Evolutionary conservation across 1,140 invertebrate genomes (phyloP).

Genomic region (Drosophila leontia): DNA sequence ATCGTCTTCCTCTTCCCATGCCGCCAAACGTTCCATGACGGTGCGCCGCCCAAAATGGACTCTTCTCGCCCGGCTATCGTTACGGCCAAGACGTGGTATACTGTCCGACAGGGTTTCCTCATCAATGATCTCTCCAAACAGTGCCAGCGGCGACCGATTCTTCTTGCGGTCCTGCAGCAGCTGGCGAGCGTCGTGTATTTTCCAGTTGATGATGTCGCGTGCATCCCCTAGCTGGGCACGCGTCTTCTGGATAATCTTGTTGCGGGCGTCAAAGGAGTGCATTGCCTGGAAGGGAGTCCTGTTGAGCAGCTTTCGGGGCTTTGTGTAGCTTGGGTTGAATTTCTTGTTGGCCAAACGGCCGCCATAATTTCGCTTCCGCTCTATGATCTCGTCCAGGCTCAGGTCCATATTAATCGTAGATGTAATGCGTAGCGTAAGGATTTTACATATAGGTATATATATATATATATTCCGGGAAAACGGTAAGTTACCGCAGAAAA

Average conservation of each 20-base stretch:
- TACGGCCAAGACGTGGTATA: conserved; percentile 67
- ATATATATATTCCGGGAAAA: neutral
- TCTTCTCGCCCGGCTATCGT: conserved; percentile 10
- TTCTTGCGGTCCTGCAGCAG: conserved; percentile 85
- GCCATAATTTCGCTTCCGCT: conserved; percentile 53
- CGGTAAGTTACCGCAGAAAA: neutral
- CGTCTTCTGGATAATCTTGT: conserved; percentile 90
- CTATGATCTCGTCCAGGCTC: conserved; percentile 69
- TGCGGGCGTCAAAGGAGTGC: conserved; percentile 87
- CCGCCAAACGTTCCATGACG: conserved; percentile 41
- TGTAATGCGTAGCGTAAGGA: neutral
- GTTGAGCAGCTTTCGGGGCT: conserved; percentile 35
- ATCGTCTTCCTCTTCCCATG: conserved; percentile 37
- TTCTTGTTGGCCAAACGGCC: conserved; percentile 45
- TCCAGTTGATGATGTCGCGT: conserved; percentile 89
- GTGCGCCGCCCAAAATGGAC: conserved; percentile 50
- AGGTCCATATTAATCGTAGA: conserved; percentile 55
- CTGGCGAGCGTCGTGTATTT: conserved; percentile 88
- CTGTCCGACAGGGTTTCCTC: neutral
- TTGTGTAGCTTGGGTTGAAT: conserved; percentile 25
- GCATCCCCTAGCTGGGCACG: conserved; percentile 89
- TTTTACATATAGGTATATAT: neutral
- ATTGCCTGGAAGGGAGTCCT: conserved; percentile 10
- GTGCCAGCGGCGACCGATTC: conserved; percentile 6
- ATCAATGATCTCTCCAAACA: neutral